These are phyloP conservation scores for Melanotaenia duboulayi DNA, from an alignment of 2,113 vertebrate species.

Conservation along the genomic window DNA sequence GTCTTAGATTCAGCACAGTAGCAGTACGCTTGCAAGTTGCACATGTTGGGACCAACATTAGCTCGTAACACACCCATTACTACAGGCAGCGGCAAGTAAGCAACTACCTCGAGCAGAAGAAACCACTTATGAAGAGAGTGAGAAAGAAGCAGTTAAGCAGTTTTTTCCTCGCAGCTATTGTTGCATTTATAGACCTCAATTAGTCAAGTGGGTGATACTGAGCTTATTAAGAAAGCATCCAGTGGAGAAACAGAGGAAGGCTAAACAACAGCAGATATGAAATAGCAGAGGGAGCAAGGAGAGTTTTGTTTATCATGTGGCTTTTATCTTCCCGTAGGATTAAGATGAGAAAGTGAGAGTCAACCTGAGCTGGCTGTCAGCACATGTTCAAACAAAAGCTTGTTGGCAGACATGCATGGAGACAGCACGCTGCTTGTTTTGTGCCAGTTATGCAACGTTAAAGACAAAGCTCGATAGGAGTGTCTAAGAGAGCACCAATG, in stretches of 20 bases:
- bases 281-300: neutral
- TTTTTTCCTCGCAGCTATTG: constrained; percentile 9
- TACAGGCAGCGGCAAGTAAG: constrained; percentile 9
- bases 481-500: constrained; percentile 30
- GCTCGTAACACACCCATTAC: constrained; percentile 11
- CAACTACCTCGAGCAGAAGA: constrained; percentile 14
- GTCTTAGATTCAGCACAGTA: neutral
- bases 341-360: constrained; percentile 39
- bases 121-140: constrained; percentile 21
- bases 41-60: constrained; percentile 3
- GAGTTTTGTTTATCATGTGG: constrained; percentile 36
- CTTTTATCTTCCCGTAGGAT: constrained; percentile 40
- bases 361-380: constrained; percentile 61
- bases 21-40: neutral
- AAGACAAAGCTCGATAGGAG: constrained; percentile 53
- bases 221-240: constrained; percentile 40
- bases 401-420: constrained; percentile 48
- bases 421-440: constrained; percentile 24
- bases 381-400: constrained; percentile 58
- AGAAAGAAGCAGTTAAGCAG: constrained; percentile 11
- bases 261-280: neutral
- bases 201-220: constrained; percentile 34
- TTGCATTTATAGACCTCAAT: constrained; percentile 45
- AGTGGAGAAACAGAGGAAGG: constrained; percentile 17
- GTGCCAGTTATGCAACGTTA: constrained; percentile 40